phyloP scores from a whole-genome alignment of 2,113 vertebrate genomes.

The Sylvia atricapilla region DNA sequence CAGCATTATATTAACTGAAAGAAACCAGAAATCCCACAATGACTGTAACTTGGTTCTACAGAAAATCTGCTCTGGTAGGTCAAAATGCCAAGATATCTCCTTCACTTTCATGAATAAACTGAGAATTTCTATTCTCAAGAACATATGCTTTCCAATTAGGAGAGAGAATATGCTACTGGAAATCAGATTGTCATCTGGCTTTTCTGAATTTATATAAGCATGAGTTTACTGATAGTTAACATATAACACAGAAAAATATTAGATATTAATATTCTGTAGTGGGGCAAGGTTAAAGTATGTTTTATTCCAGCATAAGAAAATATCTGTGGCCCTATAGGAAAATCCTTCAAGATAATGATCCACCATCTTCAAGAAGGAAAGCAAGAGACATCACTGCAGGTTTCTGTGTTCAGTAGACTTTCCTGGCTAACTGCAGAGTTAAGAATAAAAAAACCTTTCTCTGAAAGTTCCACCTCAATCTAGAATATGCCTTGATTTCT shows the following conservation, averaged over 20 bases:
- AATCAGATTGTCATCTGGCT: background rate
- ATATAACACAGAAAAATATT: background rate
- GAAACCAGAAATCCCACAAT: background rate
- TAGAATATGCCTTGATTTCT: background rate
- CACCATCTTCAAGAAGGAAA: background rate
- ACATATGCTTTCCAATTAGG: background rate
- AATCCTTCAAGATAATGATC: background rate
- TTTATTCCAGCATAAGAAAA: background rate
- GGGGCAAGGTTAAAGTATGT: background rate
- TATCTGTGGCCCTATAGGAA: background rate
- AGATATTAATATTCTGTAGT: background rate
- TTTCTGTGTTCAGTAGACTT: background rate
- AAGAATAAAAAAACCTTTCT: background rate
- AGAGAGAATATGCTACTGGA: background rate
- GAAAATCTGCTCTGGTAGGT: background rate
- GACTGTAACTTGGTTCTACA: background rate
- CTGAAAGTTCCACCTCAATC: background rate
- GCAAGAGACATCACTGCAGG: background rate
- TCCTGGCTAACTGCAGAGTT: background rate
- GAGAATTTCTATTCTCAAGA: background rate
- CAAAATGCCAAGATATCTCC: background rate
- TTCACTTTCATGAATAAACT: background rate
- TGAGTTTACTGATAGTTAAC: accelerated
- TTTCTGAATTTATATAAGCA: background rate
- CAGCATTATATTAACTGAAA: background rate